Percentiles rank a stretch among this genome's conserved stretches.
Conservation (phyloP, 2,113 vertebrate genomes). For the Spheniscus mendiculus region DNA sequence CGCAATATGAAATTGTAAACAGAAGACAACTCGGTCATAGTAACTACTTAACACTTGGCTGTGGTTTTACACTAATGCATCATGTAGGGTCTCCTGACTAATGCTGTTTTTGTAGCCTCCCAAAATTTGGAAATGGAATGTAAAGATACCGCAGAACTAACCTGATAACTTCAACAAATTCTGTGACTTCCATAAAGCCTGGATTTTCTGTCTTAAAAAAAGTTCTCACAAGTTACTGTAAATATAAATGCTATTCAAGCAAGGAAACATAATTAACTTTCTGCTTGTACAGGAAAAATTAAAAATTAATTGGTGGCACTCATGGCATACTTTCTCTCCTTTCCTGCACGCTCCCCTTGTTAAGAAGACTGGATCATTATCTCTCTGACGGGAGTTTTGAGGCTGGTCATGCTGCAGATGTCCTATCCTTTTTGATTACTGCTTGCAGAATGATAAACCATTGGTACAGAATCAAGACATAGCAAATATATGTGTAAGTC, state of each 20-base stretch:
- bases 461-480: not conserved
- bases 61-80: not conserved
- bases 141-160: not conserved
- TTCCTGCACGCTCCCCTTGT: not conserved
- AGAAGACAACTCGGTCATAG: not conserved
- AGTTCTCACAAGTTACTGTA: not conserved
- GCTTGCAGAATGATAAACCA: not conserved
- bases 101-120: not conserved
- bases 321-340: not conserved
- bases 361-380: not conserved
- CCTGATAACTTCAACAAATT: not conserved
- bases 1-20: not conserved
- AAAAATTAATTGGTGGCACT: not conserved
- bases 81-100: not conserved
- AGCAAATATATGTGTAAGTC: not conserved
- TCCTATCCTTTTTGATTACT: not conserved
- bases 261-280: not conserved
- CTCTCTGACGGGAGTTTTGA: not conserved
- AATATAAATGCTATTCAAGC: not conserved
- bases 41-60: not conserved
- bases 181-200: not conserved
- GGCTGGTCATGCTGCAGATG: not conserved
- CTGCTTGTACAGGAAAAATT: not conserved
- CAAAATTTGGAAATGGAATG: not conserved
- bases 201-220: not conserved